phyloP scores from a whole-genome alignment of 2,113 vertebrate species.

The Furnarius figulus region DNA sequence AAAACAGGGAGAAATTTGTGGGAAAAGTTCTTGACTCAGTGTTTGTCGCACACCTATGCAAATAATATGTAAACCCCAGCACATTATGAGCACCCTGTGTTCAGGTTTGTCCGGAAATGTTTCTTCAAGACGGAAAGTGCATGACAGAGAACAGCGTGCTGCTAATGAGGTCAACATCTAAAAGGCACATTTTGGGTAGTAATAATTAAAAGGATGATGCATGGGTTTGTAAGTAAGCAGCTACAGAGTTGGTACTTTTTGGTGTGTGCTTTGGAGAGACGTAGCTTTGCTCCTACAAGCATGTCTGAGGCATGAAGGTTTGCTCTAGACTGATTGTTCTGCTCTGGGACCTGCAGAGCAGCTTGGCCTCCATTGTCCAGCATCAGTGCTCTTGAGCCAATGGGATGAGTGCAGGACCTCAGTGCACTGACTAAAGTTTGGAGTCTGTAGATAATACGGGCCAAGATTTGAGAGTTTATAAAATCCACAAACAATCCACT shows the following conservation, averaged over 20 bases:
- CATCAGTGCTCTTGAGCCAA: not conserved
- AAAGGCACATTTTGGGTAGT: slow-evolving; percentile 44
- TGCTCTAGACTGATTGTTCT: not conserved
- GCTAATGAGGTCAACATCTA: slow-evolving; percentile 35
- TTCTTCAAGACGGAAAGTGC: slow-evolving; percentile 57
- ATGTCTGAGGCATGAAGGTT: not conserved
- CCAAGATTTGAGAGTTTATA: not conserved
- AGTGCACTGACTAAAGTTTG: not conserved
- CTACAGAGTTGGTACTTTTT: not conserved
- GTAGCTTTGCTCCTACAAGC: not conserved
- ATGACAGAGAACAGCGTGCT: slow-evolving; percentile 6
- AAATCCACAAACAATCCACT: slow-evolving; percentile 18
- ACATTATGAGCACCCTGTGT: not conserved
- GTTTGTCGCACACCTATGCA: not conserved
- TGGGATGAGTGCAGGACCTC: not conserved
- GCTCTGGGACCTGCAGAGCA: not conserved
- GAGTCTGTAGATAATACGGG: not conserved
- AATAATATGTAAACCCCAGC: not conserved
- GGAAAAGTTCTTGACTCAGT: not conserved
- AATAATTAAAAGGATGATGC: not conserved
- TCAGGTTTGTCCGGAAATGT: slow-evolving; percentile 43
- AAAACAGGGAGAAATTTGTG: not conserved
- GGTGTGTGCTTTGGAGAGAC: not conserved
- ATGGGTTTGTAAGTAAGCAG: not conserved
- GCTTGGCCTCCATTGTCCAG: not conserved